Percentiles rank a stretch among this genome's conserved stretches.
phyloP scores from a whole-genome alignment of 2,113 vertebrate species.

The Malurus cyaneus region DNA sequence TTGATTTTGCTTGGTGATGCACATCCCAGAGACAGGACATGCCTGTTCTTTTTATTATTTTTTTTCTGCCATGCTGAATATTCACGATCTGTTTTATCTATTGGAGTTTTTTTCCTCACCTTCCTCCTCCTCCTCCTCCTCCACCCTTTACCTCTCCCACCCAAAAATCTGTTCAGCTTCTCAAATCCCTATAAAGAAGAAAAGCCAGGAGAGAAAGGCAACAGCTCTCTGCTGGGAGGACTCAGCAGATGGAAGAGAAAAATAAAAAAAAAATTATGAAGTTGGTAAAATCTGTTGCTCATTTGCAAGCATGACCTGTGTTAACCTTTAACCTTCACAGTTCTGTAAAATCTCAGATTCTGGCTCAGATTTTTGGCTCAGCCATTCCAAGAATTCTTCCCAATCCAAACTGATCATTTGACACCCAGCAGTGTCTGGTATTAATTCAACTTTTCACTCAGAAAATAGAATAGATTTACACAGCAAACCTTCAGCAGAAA shows the following conservation, averaged over 20 bases:
- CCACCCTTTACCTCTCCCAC: neutral
- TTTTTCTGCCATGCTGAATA: neutral
- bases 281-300: neutral
- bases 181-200: neutral
- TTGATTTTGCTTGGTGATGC: neutral
- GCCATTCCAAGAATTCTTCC: neutral
- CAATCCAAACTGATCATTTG: neutral
- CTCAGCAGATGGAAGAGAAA: neutral
- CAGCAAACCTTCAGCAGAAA: neutral
- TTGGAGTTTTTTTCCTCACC: neutral
- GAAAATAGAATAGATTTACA: neutral
- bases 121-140: neutral
- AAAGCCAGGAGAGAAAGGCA: neutral
- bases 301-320: neutral
- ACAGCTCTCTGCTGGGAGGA: neutral
- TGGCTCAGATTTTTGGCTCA: neutral
- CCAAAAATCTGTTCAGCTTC: slow-evolving; percentile 16
- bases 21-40: neutral
- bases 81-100: neutral
- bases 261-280: neutral
- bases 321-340: neutral
- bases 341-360: neutral
- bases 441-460: neutral
- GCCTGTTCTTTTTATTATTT: neutral
- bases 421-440: neutral